Evolutionary conservation across 2,113 vertebrate species (phyloP).

Genomic region (Apteryx mantelli): DNA sequence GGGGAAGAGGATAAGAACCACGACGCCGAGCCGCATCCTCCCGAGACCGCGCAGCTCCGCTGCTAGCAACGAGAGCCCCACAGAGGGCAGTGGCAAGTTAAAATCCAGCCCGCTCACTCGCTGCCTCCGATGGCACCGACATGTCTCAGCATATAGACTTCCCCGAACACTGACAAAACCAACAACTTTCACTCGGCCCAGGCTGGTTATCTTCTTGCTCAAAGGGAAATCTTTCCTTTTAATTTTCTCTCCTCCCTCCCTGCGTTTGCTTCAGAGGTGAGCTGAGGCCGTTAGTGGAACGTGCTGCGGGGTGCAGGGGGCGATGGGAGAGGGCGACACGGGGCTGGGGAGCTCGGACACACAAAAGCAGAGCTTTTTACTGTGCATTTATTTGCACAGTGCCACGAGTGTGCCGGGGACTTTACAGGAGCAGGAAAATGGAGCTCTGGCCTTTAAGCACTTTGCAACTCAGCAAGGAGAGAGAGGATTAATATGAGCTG

Average conservation of each 20-base stretch:
- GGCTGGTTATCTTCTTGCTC: background rate
- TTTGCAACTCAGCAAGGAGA: slow-evolving; percentile 29
- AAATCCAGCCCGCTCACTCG: background rate
- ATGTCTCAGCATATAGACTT: accelerated
- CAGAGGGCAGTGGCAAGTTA: slow-evolving; percentile 66
- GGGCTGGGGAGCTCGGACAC: background rate
- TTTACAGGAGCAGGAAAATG: background rate
- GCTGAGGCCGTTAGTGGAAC: accelerated
- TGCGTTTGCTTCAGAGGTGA: background rate
- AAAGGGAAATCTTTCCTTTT: background rate
- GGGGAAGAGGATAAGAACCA: background rate
- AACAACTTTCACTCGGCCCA: background rate
- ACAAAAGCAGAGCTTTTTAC: background rate
- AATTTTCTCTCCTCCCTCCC: background rate
- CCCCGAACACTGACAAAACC: background rate
- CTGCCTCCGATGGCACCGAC: background rate
- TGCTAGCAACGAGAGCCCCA: background rate
- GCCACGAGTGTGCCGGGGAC: background rate
- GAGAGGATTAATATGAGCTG: slow-evolving; percentile 41
- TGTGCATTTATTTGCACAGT: background rate
- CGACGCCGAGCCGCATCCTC: accelerated
- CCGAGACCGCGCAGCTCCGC: background rate
- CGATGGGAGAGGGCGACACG: accelerated
- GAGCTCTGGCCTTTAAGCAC: slow-evolving; percentile 2
- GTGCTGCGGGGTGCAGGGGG: background rate